Conservation (phyloP, 2,797 vertebrate species). For the Siniperca undulata region DNA sequence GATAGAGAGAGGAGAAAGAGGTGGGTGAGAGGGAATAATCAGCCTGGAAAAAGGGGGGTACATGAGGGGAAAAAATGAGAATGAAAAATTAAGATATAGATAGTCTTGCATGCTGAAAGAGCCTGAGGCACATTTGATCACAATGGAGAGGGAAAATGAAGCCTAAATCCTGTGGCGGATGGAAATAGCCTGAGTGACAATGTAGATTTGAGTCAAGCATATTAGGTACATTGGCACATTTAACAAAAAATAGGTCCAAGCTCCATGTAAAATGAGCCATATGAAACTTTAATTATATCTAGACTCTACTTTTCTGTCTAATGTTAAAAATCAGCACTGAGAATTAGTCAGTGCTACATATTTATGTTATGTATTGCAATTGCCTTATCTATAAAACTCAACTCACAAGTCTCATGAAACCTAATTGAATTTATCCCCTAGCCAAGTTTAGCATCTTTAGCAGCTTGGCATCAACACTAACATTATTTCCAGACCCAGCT, state of each 20-base stretch:
- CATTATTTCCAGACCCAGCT: background rate
- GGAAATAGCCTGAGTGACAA: conserved; percentile 44
- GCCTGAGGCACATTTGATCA: conserved; percentile 60
- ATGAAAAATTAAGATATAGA: conserved; percentile 64
- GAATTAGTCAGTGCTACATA: background rate
- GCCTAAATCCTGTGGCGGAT: conserved; percentile 31
- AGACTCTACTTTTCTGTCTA: background rate
- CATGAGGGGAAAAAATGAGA: conserved; percentile 25
- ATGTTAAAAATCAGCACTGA: background rate
- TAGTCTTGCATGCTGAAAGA: conserved; percentile 41
- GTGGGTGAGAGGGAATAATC: conserved; percentile 39
- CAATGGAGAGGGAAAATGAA: conserved; percentile 62
- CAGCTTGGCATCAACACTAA: background rate
- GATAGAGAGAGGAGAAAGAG: conserved; percentile 68
- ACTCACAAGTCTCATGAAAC: background rate
- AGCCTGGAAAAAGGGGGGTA: conserved; percentile 21
- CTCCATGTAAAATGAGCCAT: conserved; percentile 10
- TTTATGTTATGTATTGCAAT: background rate
- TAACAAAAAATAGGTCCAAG: background rate
- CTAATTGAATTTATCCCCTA: background rate
- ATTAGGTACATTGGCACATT: conserved; percentile 19
- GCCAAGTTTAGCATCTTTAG: background rate
- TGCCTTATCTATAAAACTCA: conserved; percentile 3
- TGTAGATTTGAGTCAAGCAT: conserved; percentile 32
- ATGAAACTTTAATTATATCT: background rate